Base-by-base conservation (phyloP, 2,113 vertebrate genomes). In the Dermatemys mawii region DNA sequence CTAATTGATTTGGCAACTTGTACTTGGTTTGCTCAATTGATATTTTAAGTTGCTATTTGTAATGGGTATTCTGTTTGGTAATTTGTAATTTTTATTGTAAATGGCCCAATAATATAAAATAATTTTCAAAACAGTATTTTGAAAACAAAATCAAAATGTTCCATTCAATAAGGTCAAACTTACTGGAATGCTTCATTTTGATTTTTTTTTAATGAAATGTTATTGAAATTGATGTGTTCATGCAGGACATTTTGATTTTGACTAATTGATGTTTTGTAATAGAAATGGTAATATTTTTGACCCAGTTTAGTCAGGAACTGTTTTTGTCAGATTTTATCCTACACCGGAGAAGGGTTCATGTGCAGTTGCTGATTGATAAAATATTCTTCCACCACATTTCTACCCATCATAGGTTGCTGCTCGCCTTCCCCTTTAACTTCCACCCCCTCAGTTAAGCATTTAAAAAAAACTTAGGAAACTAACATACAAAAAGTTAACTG, bases 171-270 rank as follows among this genome's bases (percentile, higher is more conserved):
- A 90, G 67, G 6, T 81, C 60, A 88, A 0, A 57, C 80, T 94
- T 94, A 83, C 38, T 0, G 2, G 86, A 93, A 81, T 79, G 83
- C 4, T 83, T 88, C 21, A 53, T 1, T 0, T 49, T 4, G 38
- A 75, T 63, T 87, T 90, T 85, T 82, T 90, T 13, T 27, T 5
- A 73, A 73, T 41, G 9, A 38, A 73, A 73, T 73, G 67, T 51
- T 81, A 73, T 87, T 57, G 93, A 90, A 93, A 53, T 11, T 8
- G 38, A 91, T 41, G 83, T 89, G 86, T 94, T 92, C 5, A 60
- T 3, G 21, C 70, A 67, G 11, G 90, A 35, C 10, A 73, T 63
- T 79, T 94, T 41, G 78, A 6, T 88, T 53, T 54, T 54, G 93
- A 46, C 27, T 81, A 83, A 81, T 32, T 57, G 55, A 50, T 17